Base-by-base conservation (phyloP, 1,140 invertebrate genomes). In the Drosophila triauraria region DNA sequence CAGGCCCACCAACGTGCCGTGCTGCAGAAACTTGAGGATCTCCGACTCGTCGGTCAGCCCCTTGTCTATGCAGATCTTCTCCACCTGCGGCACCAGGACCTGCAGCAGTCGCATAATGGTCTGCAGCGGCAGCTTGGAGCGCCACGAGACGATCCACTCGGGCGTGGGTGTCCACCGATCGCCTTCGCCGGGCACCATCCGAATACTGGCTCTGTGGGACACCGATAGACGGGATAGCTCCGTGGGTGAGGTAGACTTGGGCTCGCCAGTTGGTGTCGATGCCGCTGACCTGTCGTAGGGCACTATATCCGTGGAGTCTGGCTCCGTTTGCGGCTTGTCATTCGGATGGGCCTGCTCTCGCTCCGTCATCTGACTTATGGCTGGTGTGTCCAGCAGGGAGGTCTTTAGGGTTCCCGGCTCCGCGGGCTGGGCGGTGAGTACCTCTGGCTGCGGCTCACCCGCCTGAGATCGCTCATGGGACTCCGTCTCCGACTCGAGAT, bases 31-130 rank as follows among this genome's bases (percentile, higher is more conserved):
- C 92, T 99, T 99, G 12, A 99, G 94, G 93, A 99, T 99, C 94
- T 99, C 99, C 93, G 97, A 99, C 94, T 99, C 99, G 94, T 99
- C 99, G 7, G 99, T 99, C 70, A 99, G 93, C n/a, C 98, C 98
- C 92, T 99, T 99, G 93, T 99, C 99, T 91, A 99, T 99, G 93
- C 99, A 99, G 82, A 99, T 99, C 94, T 99, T 99, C 94, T 99
- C 99, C 10, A 99, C 99, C 94, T 99, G 99, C 51, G 99, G 99
- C 50, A 99, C 99, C 2, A 99, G 94, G 13, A 99, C 99, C 94
- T 99, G 99, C 46, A 99, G 94, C 82, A 99, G 95, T 80, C 99
- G 94, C 98, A 99, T 99, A 70, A 99, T 99, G 32, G 99, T 99
- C 94, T 99, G 99, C 56, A 99, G 93, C 1, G 99, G 99, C 65